Percentiles rank a stretch among this genome's conserved stretches.
phyloP scores from a whole-genome alignment of 2,888 invertebrate species.

The Itoplectis maculator region DNA sequence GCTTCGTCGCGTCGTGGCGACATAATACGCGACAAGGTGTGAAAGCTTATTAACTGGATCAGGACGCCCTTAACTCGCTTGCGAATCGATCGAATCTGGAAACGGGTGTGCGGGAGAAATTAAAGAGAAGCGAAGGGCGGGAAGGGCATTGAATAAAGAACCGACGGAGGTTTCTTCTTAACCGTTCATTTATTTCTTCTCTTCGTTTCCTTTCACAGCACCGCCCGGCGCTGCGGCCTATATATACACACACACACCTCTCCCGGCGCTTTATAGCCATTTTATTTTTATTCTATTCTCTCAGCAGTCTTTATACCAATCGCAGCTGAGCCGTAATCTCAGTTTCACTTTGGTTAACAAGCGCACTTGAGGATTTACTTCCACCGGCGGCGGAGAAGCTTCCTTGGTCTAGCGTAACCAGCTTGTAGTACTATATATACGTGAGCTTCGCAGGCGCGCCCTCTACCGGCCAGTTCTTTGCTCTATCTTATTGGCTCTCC shows the following conservation, averaged over 20 bases:
- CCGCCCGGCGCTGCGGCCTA: no score
- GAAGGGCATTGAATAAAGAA: constrained; percentile 20
- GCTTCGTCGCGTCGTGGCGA: constrained; percentile 23
- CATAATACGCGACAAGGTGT: constrained; percentile 36
- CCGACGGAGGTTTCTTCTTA: constrained; percentile 48
- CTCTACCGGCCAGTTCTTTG: constrained; percentile 1
- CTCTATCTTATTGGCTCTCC: constrained; percentile 7
- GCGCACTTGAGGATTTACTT: constrained; percentile 30
- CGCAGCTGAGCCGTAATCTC: constrained; percentile 22
- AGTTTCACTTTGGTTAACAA: constrained; percentile 45
- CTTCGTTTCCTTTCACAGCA: constrained; percentile 37
- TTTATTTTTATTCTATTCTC: constrained; percentile 45
- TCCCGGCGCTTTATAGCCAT: constrained; percentile 16
- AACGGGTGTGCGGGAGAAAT: constrained; percentile 43
- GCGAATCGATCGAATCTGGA: constrained; percentile 49
- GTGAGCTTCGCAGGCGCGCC: constrained; percentile 1
- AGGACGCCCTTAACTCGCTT: constrained; percentile 42
- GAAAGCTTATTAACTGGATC: constrained; percentile 62
- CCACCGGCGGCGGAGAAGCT: constrained; percentile 5
- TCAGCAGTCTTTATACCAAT: constrained; percentile 13
- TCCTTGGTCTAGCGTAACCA: constrained; percentile 1
- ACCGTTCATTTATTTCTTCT: constrained; percentile 54
- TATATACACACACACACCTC: neutral
- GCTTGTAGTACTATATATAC: constrained; percentile 8
- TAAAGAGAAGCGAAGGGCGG: constrained; percentile 28